Evolutionary conservation across 2,797 vertebrate genomes (phyloP).

Genomic region (Morelia viridis): DNA sequence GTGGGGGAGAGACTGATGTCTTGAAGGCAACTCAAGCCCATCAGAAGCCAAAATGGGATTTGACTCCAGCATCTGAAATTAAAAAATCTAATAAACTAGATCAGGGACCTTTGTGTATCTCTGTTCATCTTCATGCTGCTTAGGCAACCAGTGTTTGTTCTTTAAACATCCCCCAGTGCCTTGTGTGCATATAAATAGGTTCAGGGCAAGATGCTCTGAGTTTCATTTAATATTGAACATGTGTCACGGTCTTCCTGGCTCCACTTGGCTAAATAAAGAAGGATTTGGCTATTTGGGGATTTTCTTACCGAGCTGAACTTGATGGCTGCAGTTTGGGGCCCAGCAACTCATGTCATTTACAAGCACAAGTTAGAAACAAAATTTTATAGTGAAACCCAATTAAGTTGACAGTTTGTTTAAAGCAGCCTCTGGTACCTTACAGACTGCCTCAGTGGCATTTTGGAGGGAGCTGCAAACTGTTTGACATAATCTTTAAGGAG

Average conservation of each 20-base stretch:
- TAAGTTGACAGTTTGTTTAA: conserved; percentile 27
- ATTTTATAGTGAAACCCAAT: conserved; percentile 25
- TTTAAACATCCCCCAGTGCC: neutral
- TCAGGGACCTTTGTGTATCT: neutral
- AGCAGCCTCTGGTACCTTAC: conserved; percentile 5
- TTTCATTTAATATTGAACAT: neutral
- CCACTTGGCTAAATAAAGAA: conserved; percentile 2
- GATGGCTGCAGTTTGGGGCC: conserved; percentile 1
- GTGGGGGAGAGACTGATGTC: neutral
- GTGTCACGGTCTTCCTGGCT: conserved; percentile 9
- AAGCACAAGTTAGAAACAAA: conserved; percentile 10
- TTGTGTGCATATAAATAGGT: conserved; percentile 8
- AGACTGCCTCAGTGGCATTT: neutral
- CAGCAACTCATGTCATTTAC: neutral
- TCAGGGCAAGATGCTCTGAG: neutral
- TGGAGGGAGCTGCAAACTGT: conserved; percentile 12
- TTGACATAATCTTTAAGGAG: conserved; percentile 11
- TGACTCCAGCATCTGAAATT: conserved; percentile 5
- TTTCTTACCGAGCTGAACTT: neutral
- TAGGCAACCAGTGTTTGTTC: neutral
- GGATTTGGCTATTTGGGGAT: neutral
- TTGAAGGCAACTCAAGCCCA: neutral
- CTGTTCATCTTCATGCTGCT: neutral
- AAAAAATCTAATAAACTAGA: conserved; percentile 4
- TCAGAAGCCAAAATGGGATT: neutral